phyloP scores from a whole-genome alignment of 2,113 vertebrate genomes.

The Accipiter cooperii region DNA sequence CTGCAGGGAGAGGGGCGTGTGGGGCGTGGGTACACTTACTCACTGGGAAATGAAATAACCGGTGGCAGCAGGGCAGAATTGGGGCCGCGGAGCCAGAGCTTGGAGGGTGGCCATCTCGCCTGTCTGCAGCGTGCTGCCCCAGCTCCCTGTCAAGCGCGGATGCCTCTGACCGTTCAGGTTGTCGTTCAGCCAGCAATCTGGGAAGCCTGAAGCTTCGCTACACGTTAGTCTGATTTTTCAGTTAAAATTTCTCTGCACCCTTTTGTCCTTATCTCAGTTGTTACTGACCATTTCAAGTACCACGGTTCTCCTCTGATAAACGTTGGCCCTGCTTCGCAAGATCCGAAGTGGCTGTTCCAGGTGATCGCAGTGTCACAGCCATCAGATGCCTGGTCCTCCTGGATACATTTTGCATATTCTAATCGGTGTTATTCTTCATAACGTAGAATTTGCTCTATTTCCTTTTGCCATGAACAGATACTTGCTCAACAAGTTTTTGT shows the following conservation, averaged over 20 bases:
- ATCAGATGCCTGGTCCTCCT: background rate
- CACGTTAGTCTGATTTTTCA: background rate
- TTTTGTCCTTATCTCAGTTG: background rate
- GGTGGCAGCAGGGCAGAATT: background rate
- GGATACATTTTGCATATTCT: background rate
- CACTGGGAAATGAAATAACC: background rate
- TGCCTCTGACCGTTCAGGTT: background rate
- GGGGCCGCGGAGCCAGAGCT: background rate
- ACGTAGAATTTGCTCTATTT: background rate
- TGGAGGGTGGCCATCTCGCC: background rate
- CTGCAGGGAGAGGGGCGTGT: background rate
- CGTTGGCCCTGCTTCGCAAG: background rate
- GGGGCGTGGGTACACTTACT: too few relatives aligned
- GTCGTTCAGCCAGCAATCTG: background rate
- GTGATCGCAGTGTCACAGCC: background rate
- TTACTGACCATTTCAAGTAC: background rate
- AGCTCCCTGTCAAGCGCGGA: background rate
- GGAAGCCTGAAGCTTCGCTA: background rate
- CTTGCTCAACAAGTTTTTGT: background rate
- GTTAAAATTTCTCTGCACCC: background rate
- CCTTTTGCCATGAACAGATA: background rate
- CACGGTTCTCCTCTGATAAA: rapidly evolving
- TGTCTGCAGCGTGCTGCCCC: background rate
- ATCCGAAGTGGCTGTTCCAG: background rate
- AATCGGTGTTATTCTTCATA: background rate